Evolutionary conservation across 2,888 invertebrate genomes (phyloP), one percentile per base, ranked within the genome.

Genomic region (Noctua pronuba): DNA sequence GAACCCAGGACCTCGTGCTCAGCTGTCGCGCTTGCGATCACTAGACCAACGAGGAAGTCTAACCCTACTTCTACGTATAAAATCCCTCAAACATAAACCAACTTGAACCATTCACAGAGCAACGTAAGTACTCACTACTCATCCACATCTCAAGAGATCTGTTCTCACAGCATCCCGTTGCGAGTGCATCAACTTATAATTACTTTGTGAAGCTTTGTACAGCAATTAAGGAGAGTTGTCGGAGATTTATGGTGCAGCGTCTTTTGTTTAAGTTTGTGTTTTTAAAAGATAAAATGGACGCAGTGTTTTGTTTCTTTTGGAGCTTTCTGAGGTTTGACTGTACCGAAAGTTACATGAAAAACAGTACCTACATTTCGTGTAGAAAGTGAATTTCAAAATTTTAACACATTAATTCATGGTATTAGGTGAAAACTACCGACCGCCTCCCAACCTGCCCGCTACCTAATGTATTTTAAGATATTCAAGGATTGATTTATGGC

Each of bases 151-250:
- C 70, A 24, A 62, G 75, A 75, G 66, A 67, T 66, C 24, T 35
- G 44, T 82, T 21, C 62, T 49, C 55, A 16, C 77, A 83, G 46
- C 68, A 58, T 79, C 76, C n/a, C 64, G n/a, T 35, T 49, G 44
- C 11, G 16, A 65, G 49, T 75, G 52, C 68, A 68, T 21, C 41
- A 68, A 80, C 77, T 83, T 80, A 28, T 80, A 77, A 80, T 80
- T 77, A 77, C 77, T 79, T 79, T 62, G 83, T 35, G 41, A 28
- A 75, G 66, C 52, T 38, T 65, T 41, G 38, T 1, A 3, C 66
- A 67, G 6, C 67, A 38, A 76, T 58, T 64, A 80, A 82, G 10
- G 6, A 49, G 55, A 44, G 18, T 24, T 35, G 6, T 31, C 11
- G 16, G 13, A 35, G 55, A 80, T 83, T 66, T 62, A 84, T 46